Evolutionary conservation across 2,113 vertebrate genomes (phyloP).

Genomic region (Hymenochirus boettgeri): DNA sequence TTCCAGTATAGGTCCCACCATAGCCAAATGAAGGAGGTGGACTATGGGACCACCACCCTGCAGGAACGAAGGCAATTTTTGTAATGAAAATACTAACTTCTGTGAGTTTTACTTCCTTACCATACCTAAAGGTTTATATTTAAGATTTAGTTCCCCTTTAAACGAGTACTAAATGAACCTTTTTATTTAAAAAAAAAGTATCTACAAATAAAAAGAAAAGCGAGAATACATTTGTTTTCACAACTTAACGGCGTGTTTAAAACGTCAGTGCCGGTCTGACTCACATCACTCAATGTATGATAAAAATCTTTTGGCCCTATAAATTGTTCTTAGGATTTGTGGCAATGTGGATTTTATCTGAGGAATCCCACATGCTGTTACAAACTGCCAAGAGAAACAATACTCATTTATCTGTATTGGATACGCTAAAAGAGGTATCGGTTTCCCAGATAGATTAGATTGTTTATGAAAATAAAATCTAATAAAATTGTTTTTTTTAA

Average conservation of each 20-base stretch:
- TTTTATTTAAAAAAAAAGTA: background rate
- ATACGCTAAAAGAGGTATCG: constrained; percentile 24
- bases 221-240: constrained; percentile 7
- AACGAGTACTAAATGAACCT: no score
- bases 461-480: constrained; percentile 21
- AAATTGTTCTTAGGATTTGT: constrained; percentile 31
- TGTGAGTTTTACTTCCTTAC: no score
- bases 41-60: no score
- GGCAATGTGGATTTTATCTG: constrained; percentile 42
- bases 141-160: no score
- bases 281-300: constrained; percentile 33
- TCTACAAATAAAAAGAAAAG: constrained; percentile 17
- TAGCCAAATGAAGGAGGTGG: no score
- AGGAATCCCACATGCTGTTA: constrained; percentile 38
- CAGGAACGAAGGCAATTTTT: no score
- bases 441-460: constrained; percentile 36
- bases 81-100: no score
- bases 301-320: constrained; percentile 39
- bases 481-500: constrained; percentile 33
- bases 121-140: no score
- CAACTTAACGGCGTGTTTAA: background rate
- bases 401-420: constrained; percentile 34
- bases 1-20: no score
- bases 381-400: constrained; percentile 35
- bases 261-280: constrained; percentile 22